Evolutionary conservation across 2,113 vertebrate species (phyloP).

Genomic region (Procapra przewalskii): DNA sequence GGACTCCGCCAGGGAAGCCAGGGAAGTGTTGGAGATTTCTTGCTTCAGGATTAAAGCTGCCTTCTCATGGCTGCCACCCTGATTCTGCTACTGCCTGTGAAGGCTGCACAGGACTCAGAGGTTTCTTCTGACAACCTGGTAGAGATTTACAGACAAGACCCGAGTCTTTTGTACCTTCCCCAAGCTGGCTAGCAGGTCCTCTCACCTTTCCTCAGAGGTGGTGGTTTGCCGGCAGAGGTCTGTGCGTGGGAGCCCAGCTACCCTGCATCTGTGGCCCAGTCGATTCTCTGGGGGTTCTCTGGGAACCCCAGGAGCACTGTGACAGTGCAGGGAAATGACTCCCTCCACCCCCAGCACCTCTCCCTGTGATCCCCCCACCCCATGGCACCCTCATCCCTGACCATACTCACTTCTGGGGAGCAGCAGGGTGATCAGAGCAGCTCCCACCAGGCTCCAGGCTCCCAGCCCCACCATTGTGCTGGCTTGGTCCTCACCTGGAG

Average conservation of each 20-base stretch:
- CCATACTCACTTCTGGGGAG: slow-evolving; percentile 62
- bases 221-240: neutral
- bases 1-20: neutral
- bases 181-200: neutral
- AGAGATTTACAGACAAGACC: neutral
- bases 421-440: slow-evolving; percentile 40
- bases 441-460: slow-evolving; percentile 24
- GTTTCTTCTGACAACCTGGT: neutral
- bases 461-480: slow-evolving; percentile 30
- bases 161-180: neutral
- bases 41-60: neutral
- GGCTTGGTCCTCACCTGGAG: slow-evolving; percentile 35
- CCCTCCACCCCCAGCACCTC: neutral
- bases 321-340: neutral
- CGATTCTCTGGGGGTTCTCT: neutral
- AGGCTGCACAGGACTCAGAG: neutral
- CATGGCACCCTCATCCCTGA: fast-evolving
- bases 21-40: neutral
- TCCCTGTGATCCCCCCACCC: neutral
- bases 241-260: neutral
- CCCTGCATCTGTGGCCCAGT: neutral
- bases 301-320: neutral
- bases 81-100: neutral
- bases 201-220: neutral
- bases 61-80: neutral